Evolutionary conservation across 2,797 vertebrate species (phyloP), one percentile per base, ranked within the genome.

Genomic region (Sebastes steindachneri): DNA sequence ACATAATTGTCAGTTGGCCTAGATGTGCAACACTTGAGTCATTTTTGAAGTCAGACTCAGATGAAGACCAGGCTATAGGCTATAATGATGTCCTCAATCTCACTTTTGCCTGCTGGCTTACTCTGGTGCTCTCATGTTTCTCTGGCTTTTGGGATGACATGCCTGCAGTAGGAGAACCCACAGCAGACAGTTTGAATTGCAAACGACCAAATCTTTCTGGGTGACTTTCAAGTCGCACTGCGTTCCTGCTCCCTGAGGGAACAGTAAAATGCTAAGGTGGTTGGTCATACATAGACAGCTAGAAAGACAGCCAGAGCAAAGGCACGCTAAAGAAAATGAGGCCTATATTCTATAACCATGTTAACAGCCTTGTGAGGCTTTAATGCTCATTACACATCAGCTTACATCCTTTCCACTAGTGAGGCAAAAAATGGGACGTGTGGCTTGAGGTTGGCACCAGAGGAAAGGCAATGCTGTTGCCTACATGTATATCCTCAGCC

Each of bases 101-200:
- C 68, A 73, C 78, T 84, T 88, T 81, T n/a, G 23, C 77, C 77
- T 83, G 79, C 84, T 83, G 88, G 86, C 79, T 84, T 77, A 84
- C 83, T 76, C 35, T 51, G 53, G 63, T 76, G 37, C 45, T 82
- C 82, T 84, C 68, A 68, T 73, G 33, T 88, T 85, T 88, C 78
- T 73, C 63, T 85, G 77, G 68, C 59, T 87, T 89, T 84, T 79
- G 55, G 83, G 66, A 84, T 79, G 67, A 77, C 66, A 78, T 70
- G 63, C 29, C 54, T 59, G 59, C 80, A 75, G 62, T 58, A 64
- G 68, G 78, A 75, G 31, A 75, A 15, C 86, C 81, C 85, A 88
- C 77, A 84, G 86, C 77, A 88, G 64, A 73, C 55, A 78, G 72
- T 82, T 71, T 90, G 60, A 79, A 82, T 35, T 69, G 57, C 73